Conservation (phyloP, 2,888 invertebrate species). For the Cephalotes varians region DNA sequence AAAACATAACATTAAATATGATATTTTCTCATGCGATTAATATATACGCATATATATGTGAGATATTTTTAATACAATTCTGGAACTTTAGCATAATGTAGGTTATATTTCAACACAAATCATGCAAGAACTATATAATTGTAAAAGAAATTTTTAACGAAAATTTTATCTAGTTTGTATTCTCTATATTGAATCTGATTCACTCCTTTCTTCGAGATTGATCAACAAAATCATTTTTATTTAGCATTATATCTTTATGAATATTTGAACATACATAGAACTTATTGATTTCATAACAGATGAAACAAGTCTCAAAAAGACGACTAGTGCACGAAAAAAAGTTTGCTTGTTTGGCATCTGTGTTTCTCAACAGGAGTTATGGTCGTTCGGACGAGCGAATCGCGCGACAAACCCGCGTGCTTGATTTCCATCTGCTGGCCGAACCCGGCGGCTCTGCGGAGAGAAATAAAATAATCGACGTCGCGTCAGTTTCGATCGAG, state of each 20-base stretch:
- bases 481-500: conserved; percentile 79
- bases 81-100: not conserved
- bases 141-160: not conserved
- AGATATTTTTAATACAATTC: not conserved
- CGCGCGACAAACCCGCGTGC: conserved; percentile 43
- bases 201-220: not conserved
- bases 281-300: not conserved
- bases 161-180: not conserved
- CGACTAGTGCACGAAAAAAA: conserved; percentile 7
- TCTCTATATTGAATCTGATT: not conserved
- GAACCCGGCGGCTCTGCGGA: conserved; percentile 37
- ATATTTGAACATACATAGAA: not conserved
- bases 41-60: too few species aligned
- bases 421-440: conserved; percentile 63
- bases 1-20: not conserved
- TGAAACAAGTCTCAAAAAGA: too few species aligned
- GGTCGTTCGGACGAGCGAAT: conserved; percentile 13
- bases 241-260: not conserved
- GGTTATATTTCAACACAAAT: not conserved
- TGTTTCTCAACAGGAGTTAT: conserved; percentile 32
- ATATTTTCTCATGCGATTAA: not conserved
- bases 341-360: conserved; percentile 30
- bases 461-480: conserved; percentile 79
- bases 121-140: not conserved
- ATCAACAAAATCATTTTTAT: not conserved